These are phyloP conservation scores for Zoanthus sociatus DNA, from an alignment of 92 coral and sea anemone species.

Conservation along the genomic window DNA sequence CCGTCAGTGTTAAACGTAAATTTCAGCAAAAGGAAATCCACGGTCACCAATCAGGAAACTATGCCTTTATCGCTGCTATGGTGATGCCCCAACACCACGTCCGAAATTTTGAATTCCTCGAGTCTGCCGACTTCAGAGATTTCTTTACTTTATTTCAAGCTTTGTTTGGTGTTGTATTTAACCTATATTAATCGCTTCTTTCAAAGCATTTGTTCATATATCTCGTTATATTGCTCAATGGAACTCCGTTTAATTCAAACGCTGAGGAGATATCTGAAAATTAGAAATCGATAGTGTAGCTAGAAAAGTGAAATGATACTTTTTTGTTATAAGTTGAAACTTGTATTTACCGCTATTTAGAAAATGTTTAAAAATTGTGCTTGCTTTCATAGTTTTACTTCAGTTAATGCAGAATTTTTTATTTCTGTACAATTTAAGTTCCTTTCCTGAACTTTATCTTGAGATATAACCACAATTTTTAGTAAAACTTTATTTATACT, in stretches of 20 bases:
- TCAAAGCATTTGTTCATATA: no score
- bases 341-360: no score
- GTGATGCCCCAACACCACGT: constrained; percentile 58
- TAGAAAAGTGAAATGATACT: no score
- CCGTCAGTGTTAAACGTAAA: constrained; percentile 51
- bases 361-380: no score
- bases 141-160: constrained; percentile 65
- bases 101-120: constrained; percentile 62
- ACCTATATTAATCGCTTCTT: not conserved
- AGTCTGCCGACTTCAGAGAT: constrained; percentile 56
- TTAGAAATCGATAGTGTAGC: no score
- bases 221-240: no score
- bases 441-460: not conserved
- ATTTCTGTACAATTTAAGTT: no score
- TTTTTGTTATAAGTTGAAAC: no score
- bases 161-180: constrained; percentile 48
- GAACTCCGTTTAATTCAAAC: no score
- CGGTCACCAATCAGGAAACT: constrained; percentile 59
- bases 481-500: not conserved
- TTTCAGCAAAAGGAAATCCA: constrained; percentile 50
- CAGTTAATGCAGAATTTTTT: no score
- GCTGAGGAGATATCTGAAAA: no score
- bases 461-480: not conserved
- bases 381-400: no score
- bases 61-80: constrained; percentile 53